Evolutionary conservation across 2,797 vertebrate genomes (phyloP).

Genomic region (Bovichtus variegatus): DNA sequence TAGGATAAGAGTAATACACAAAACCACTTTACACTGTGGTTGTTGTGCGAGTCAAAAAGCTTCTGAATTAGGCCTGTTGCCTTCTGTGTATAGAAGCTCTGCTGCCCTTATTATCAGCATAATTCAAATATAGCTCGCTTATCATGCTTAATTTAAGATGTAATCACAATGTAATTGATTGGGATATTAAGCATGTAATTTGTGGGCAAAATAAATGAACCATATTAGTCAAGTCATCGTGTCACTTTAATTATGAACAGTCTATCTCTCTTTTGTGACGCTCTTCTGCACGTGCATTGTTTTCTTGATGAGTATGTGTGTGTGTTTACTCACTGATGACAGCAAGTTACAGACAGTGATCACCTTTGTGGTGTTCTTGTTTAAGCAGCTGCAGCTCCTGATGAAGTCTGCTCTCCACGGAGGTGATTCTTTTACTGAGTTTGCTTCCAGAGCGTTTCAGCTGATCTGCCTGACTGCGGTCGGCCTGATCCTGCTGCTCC

Average conservation of each 20-base stretch:
- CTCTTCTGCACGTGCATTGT: slow-evolving; percentile 6
- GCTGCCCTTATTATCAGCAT: too few relatives aligned
- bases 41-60: too few relatives aligned
- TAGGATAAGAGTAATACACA: too few relatives aligned
- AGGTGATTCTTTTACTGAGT: slow-evolving; percentile 76
- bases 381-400: slow-evolving; percentile 88
- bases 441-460: slow-evolving; percentile 79
- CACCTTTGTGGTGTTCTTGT: slow-evolving; percentile 88
- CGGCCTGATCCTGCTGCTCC: slow-evolving; percentile 67
- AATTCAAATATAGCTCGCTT: too few relatives aligned
- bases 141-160: too few relatives aligned
- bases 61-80: too few relatives aligned
- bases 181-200: too few relatives aligned
- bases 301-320: slow-evolving; percentile 26
- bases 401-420: slow-evolving; percentile 83
- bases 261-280: not conserved
- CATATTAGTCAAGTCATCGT: not conserved
- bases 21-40: too few relatives aligned
- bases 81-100: too few relatives aligned
- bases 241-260: not conserved
- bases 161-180: too few relatives aligned
- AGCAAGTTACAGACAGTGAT: slow-evolving; percentile 17
- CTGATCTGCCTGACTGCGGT: slow-evolving; percentile 58
- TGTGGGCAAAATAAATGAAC: too few relatives aligned
- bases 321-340: slow-evolving; percentile 57